Conservation (phyloP, 1,140 invertebrate species). For the Drosophila quadrilineata region DNA sequence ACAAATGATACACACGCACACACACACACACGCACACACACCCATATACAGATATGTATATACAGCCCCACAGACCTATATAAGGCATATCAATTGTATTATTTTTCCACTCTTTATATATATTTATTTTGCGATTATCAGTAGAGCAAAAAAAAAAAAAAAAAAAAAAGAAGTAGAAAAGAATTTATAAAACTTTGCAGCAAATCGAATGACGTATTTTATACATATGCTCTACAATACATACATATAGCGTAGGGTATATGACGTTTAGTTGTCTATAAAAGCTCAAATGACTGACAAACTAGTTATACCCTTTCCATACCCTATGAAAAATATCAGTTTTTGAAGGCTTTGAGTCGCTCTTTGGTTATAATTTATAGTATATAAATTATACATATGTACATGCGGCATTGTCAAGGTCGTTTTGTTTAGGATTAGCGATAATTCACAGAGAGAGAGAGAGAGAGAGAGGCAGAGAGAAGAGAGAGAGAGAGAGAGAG, state of each 20-base stretch:
- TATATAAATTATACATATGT: slow-evolving; percentile 15
- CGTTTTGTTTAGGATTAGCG: slow-evolving; percentile 12
- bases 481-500: neutral
- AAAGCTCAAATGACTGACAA: too few species aligned
- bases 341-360: too few species aligned
- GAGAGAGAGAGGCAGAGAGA: neutral
- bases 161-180: neutral
- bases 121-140: slow-evolving; percentile 30
- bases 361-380: too few species aligned
- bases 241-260: too few species aligned
- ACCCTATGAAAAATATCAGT: neutral
- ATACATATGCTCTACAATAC: too few species aligned
- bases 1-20: neutral
- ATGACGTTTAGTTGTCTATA: too few species aligned
- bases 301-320: too few species aligned
- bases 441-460: slow-evolving; percentile 1
- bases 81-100: slow-evolving; percentile 38
- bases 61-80: neutral
- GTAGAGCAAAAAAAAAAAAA: slow-evolving; percentile 17
- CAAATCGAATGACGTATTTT: too few species aligned
- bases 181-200: slow-evolving; percentile 15
- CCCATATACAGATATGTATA: neutral
- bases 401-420: slow-evolving; percentile 45
- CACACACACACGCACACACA: neutral
- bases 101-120: slow-evolving; percentile 13